These are phyloP conservation scores for Phrynocephalus versicolor DNA, from an alignment of 2,113 vertebrate species.

Conservation along the genomic window DNA sequence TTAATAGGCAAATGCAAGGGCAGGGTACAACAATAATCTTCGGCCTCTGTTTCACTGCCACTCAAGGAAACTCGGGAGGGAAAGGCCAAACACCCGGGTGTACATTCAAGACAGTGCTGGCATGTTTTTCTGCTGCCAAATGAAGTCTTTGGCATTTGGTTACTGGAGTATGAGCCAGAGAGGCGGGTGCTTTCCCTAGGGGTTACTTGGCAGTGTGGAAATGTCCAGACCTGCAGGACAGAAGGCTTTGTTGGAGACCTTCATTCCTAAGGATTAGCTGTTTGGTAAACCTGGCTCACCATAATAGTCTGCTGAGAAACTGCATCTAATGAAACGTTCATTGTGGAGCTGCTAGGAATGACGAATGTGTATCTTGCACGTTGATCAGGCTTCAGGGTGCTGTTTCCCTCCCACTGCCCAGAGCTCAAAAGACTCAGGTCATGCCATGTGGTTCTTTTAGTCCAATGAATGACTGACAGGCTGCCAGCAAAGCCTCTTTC, in stretches of 20 bases:
- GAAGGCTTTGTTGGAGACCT: constrained; percentile 57
- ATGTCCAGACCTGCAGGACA: constrained; percentile 57
- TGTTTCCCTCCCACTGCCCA: constrained; percentile 18
- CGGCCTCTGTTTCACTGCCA: constrained; percentile 14
- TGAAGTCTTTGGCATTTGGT: constrained; percentile 57
- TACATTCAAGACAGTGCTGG: constrained; percentile 27
- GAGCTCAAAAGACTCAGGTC: constrained; percentile 43
- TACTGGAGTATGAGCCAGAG: constrained; percentile 56
- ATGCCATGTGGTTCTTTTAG: constrained; percentile 30
- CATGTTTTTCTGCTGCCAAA: constrained; percentile 44
- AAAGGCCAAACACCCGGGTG: constrained; percentile 25
- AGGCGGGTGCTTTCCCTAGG: constrained; percentile 64
- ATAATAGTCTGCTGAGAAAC: constrained; percentile 53
- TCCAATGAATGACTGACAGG: constrained; percentile 37
- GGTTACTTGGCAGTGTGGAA: constrained; percentile 58
- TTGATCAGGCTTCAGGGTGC: constrained; percentile 29
- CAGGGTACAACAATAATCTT: constrained; percentile 11
- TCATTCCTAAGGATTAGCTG: constrained; percentile 66
- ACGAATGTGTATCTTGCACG: constrained; percentile 40
- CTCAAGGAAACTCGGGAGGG: constrained; percentile 37
- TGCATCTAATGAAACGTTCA: constrained; percentile 56
- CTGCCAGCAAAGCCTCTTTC: constrained; percentile 8
- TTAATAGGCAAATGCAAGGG: constrained; percentile 1
- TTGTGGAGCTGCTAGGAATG: constrained; percentile 55
- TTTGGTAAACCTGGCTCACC: constrained; percentile 65